Percentiles rank a stretch among this genome's conserved stretches.
phyloP scores from a whole-genome alignment of 2,797 vertebrate genomes.

The Lophius americanus region DNA sequence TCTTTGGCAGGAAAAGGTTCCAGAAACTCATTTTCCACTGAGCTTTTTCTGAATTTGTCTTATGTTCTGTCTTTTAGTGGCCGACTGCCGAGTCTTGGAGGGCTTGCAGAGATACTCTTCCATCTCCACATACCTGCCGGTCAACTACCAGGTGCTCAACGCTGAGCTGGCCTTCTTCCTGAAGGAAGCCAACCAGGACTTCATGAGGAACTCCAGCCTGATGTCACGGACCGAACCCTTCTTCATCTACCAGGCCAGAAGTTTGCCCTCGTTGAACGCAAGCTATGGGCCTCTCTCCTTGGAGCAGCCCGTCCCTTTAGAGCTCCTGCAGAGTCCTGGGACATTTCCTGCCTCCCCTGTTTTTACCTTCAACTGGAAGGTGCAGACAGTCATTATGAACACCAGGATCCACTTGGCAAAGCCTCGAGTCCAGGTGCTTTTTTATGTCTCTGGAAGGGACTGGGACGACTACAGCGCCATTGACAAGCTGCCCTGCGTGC shows the following conservation, averaged over 20 bases:
- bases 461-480: constrained; percentile 87
- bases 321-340: constrained; percentile 80
- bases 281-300: constrained; percentile 90
- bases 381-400: constrained; percentile 85
- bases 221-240: constrained; percentile 89
- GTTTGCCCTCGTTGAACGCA: constrained; percentile 84
- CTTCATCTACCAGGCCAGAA: constrained; percentile 88
- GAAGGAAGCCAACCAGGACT: constrained; percentile 89
- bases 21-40: neutral
- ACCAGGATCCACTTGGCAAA: constrained; percentile 81
- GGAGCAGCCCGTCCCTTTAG: constrained; percentile 86
- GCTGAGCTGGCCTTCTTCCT: constrained; percentile 90
- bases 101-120: constrained; percentile 86
- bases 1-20: no score
- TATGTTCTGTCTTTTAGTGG: constrained; percentile 78
- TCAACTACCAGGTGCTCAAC: constrained; percentile 87
- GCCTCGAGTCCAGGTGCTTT: constrained; percentile 86
- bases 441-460: constrained; percentile 84
- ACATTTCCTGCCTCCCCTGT: constrained; percentile 81
- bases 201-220: constrained; percentile 91
- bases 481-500: constrained; percentile 84
- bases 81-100: constrained; percentile 84
- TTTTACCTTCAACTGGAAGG: constrained; percentile 88
- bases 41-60: constrained; percentile 36
- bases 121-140: constrained; percentile 91